A percentile compares a stretch with the other conserved stretches of the same genome.
These are phyloP conservation scores for Blastobasis adustella DNA, from an alignment of 2,888 invertebrate species.

Conservation along the genomic window DNA sequence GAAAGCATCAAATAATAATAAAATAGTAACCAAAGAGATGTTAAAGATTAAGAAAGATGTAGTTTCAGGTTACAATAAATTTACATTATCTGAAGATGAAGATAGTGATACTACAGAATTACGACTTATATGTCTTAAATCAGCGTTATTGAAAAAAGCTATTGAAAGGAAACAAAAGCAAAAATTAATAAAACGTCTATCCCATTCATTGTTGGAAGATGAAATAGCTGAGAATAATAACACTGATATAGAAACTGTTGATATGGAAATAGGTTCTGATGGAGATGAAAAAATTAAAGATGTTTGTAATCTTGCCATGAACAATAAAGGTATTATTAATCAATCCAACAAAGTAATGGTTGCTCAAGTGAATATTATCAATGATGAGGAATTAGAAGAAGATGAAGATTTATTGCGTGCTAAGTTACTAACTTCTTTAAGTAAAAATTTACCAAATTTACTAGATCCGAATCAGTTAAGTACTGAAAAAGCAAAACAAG, in stretches of 20 bases:
- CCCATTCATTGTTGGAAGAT: slow-evolving; percentile 36
- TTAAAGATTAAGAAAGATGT: background rate
- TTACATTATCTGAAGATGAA: slow-evolving; percentile 56
- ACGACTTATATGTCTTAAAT: slow-evolving; percentile 79
- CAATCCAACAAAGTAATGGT: slow-evolving; percentile 1
- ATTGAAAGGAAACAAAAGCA: slow-evolving; percentile 71
- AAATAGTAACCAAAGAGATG: slow-evolving; percentile 14
- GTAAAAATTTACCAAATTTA: slow-evolving; percentile 69
- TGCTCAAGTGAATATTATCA: slow-evolving; percentile 11
- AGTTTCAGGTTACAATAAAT: slow-evolving; percentile 20
- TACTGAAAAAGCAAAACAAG: slow-evolving; percentile 12
- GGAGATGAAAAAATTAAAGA: slow-evolving; percentile 52
- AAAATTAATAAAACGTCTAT: slow-evolving; percentile 49
- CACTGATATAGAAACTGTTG: slow-evolving; percentile 67
- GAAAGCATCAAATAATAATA: slow-evolving; percentile 33
- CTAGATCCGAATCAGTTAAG: slow-evolving; percentile 36
- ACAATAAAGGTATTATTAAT: slow-evolving; percentile 8
- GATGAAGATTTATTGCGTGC: slow-evolving; percentile 77
- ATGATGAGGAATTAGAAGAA: slow-evolving; percentile 67
- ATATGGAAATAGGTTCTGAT: slow-evolving; percentile 70
- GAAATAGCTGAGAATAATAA: slow-evolving; percentile 42
- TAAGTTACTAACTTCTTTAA: slow-evolving; percentile 73
- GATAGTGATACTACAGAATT: slow-evolving; percentile 78
- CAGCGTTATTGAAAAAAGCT: slow-evolving; percentile 79
- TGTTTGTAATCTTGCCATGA: slow-evolving; percentile 16